Base-by-base conservation (phyloP, 1,140 invertebrate genomes). In the Geopemphigus sp. region DNA sequence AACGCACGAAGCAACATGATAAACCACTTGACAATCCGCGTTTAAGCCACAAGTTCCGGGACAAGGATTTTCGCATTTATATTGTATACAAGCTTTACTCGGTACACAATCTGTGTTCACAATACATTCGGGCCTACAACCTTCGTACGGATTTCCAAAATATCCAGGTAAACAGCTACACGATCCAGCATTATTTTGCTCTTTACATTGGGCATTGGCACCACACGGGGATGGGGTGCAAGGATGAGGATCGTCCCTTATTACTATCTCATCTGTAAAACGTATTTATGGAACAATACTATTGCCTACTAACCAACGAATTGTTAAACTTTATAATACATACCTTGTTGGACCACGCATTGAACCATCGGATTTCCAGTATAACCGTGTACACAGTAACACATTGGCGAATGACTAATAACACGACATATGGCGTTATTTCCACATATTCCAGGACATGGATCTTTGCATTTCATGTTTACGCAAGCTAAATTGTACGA, bases 21-120 rank as follows among this genome's bases (percentile, higher is more conserved):
- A 91, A n/a, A 92, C 88, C 1, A 93, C 92, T 85, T 90, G 88
- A 83, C 92, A 93, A 72, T 90, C 86, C 22, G 92, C 90, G 84
- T 93, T 92, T 3, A 87, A 84, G 19, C 92, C 92, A 85, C 93
- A 94, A 47, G 89, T 90, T 82, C 90, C 91, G 19, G 90, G 90
- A 83, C 93, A 94, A 39, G 92, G 92, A 85, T 94, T 89, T 76
- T 88, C 85, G 84, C 93, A 94, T 85, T 91, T 92, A 80, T 90
- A 89, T 83, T 89, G 90, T 50, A 92, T 89, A 84, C 93, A 95
- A 24, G 92, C 90, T 83, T 89, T 89, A 81, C 90, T 89, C 24
- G 89, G 88, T 1, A 90, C 84, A 85, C 93, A 94, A 82, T 95
- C 92, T 3, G 89, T 88, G 83, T 92, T 90, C 10, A 91, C 84